Conservation (phyloP, 1,140 invertebrate genomes). For the Stegodyphus mimosarum region DNA sequence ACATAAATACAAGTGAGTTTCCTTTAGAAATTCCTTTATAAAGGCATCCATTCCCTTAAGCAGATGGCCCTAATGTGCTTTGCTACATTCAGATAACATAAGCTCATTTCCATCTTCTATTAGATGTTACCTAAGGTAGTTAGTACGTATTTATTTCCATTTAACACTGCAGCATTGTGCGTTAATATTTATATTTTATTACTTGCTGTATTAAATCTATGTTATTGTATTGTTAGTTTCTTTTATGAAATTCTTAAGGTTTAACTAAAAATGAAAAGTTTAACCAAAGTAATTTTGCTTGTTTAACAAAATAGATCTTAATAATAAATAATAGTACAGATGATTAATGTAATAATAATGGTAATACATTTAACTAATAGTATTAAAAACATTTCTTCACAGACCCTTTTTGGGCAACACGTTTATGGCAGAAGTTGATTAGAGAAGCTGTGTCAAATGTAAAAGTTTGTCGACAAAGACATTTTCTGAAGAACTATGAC, state of each 20-base stretch:
- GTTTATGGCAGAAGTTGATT: conserved; percentile 48
- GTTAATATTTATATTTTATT: no score
- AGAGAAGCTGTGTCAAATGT: conserved; percentile 26
- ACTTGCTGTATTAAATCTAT: no score
- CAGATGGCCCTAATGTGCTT: no score
- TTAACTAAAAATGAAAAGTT: not conserved
- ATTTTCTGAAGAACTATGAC: conserved; percentile 57
- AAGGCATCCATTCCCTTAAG: no score
- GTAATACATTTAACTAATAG: not conserved
- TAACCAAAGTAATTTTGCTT: no score
- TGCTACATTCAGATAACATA: no score
- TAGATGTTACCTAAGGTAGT: no score
- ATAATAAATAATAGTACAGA: not conserved
- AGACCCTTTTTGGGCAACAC: conserved; percentile 59
- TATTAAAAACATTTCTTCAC: not conserved
- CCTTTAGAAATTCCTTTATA: no score
- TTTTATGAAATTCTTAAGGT: not conserved
- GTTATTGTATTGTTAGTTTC: not conserved
- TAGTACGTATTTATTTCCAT: no score
- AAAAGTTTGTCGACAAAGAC: conserved; percentile 37
- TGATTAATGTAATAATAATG: not conserved
- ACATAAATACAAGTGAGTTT: no score
- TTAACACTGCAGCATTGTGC: no score
- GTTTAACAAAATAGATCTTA: not conserved
- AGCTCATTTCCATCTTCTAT: no score